phyloP scores from a whole-genome alignment of 2,797 vertebrate genomes.

The Danio choprae region DNA sequence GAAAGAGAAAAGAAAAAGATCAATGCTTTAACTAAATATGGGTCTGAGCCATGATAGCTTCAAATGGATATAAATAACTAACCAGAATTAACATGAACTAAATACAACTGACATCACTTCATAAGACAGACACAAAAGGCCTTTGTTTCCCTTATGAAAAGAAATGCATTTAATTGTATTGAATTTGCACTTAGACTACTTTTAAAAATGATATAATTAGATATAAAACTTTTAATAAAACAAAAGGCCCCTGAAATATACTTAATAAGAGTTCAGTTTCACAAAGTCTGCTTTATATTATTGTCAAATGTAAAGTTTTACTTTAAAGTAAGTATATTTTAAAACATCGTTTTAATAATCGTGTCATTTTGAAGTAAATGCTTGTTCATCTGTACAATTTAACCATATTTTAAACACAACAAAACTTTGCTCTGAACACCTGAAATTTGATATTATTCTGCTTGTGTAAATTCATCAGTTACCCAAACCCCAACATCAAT shows the following conservation, averaged over 20 bases:
- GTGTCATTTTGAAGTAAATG: too few species aligned
- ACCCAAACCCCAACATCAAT: background rate
- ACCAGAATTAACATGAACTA: constrained; percentile 4
- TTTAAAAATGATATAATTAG: too few species aligned
- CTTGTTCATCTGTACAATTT: too few species aligned
- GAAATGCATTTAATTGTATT: background rate
- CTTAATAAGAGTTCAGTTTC: background rate
- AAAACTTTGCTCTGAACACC: background rate
- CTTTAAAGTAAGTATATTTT: too few species aligned
- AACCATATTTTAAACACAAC: too few species aligned
- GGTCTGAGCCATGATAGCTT: background rate
- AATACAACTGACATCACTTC: background rate
- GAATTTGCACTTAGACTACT: background rate
- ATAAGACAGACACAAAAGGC: constrained; percentile 1
- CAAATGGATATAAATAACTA: background rate
- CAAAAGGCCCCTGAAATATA: background rate
- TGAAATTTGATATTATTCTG: background rate
- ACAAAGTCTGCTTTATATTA: background rate
- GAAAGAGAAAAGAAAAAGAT: background rate
- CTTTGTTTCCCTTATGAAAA: background rate
- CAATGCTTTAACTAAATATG: background rate
- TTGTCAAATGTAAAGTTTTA: background rate
- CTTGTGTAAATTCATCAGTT: background rate
- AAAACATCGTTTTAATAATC: too few species aligned
- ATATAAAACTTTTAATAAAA: background rate